Evolutionary conservation across 2,113 vertebrate species (phyloP), one percentile per base, ranked within the genome.

Genomic region (Malurus melanocephalus): DNA sequence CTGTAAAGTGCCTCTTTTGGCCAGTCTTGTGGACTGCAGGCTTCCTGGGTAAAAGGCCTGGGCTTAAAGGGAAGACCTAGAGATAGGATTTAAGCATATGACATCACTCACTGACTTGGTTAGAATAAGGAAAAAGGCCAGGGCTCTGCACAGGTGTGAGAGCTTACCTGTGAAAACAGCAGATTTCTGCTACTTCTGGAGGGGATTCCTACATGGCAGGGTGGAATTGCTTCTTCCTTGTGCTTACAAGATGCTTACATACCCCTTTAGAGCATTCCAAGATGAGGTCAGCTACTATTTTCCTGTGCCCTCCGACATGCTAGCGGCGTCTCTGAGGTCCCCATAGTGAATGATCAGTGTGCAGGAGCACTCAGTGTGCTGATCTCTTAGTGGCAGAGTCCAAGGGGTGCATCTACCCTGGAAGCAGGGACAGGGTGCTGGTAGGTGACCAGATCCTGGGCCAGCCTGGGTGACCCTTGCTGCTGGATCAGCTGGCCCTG

Each of bases 361-460:
- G 52, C 1, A 1, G 28, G 33, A 77, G 23, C 2, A 2, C 28
- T 27, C n/a, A n/a, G n/a, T n/a, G 60, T 0, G 43, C 27, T 68
- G 13, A 30, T 57, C 5, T 17, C 77, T 42, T 51, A 21, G 13
- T 3, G 2, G 27, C 46, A 40, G 30, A 32, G 10, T 53, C 23
- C 1, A 7, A 43, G 38, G 45, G 19, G 2, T 45, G 13, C 10
- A 17, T 9, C 21, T 21, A 1, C 21, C 17, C 18, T 40, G 27
- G 38, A 19, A 69, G 42, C 24, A 16, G 60, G 30, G 40, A 42
- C 48, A 59, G 35, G 16, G 35, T 64, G n/a, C 32, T 68, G n/a
- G 45, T 13, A 15, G 52, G 27, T 45, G 67, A 17, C 4, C 21
- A 35, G 30, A 9, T 17, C 7, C 45, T 46, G 33, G 56, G 9